phyloP scores from a whole-genome alignment of 2,888 invertebrate species.

The Tiphia femorata region DNA sequence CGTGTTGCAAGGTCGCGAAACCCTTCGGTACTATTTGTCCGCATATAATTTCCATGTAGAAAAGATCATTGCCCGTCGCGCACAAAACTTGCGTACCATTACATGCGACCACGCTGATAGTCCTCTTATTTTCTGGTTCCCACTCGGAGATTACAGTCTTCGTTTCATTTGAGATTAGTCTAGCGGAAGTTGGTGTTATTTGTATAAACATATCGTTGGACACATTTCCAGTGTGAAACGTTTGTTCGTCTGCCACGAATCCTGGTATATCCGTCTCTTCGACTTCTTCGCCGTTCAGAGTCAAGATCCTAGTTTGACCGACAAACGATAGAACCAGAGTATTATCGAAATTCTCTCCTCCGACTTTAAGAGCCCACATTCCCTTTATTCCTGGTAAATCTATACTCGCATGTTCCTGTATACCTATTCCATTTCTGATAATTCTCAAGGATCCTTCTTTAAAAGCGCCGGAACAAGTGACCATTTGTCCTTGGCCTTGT shows the following conservation, averaged over 20 bases:
- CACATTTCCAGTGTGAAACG: constrained; percentile 95
- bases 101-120: constrained; percentile 91
- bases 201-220: constrained; percentile 84
- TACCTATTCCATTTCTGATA: constrained; percentile 98
- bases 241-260: constrained; percentile 92
- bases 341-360: constrained; percentile 80
- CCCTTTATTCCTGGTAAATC: constrained; percentile 98
- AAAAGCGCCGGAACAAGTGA: constrained; percentile 97
- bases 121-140: constrained; percentile 79
- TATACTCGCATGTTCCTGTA: constrained; percentile 97
- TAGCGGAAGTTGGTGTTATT: constrained; percentile 80
- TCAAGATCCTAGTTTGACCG: constrained; percentile 94
- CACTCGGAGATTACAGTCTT: constrained; percentile 80
- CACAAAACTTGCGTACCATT: constrained; percentile 83
- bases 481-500: constrained; percentile 97
- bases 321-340: constrained; percentile 95
- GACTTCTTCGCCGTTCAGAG: constrained; percentile 94
- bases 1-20: constrained; percentile 85
- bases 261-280: constrained; percentile 97
- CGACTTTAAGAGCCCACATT: constrained; percentile 94
- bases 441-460: constrained; percentile 98
- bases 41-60: constrained; percentile 81
- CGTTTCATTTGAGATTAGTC: constrained; percentile 78
- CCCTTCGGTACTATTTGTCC: constrained; percentile 76
- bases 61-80: constrained; percentile 90